Evolutionary conservation across 1,140 invertebrate species (phyloP), one percentile per base, ranked within the genome.

Genomic region (Trinorchestia longiramus): DNA sequence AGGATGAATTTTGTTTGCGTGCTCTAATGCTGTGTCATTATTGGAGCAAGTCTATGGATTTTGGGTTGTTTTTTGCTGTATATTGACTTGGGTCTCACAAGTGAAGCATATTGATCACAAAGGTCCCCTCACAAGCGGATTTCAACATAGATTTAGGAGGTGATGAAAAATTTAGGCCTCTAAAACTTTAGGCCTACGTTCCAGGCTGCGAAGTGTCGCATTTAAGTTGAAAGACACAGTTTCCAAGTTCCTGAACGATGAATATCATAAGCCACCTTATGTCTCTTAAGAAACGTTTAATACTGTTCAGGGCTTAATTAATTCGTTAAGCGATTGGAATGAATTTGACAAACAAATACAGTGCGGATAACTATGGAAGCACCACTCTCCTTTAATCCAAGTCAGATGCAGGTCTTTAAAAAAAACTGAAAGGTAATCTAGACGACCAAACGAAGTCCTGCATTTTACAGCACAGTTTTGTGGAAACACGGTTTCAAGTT

Each of bases 321-420:
- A 77, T 77, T 77, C 28, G 15, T 77, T 28, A 36, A 77, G 62
- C 36, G 28, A 77, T 77, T 77, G 36, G 62, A 23, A 77, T 1
- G 62, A 77, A 77, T 77, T 77, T 77, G 62, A 77, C 15, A 77
- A 36, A 77, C 15, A 77, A 23, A 77, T 77, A 77, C 15, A 77
- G 28, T 36, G 62, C 62, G 11, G 62, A 77, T 77, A 77, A 77
- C 62, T 77, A 77, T 77, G 62, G 62, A 90, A 90, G n/a, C 88
- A 90, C 41, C 88, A 90, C 88, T 90, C 88, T 90, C n/a, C 88
- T 90, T 90, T 90, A 90, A 90, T 90, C 88, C 88, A 90, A 90
- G 88, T 90, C 88, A 90, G 88, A 90, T 90, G 88, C 88, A 19
- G 88, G 41, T 41, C 88, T 90, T 90, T 90, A 90, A 90, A 90